These are phyloP conservation scores for Streptopelia turtur DNA, from an alignment of 2,797 vertebrate species.

Conservation along the genomic window DNA sequence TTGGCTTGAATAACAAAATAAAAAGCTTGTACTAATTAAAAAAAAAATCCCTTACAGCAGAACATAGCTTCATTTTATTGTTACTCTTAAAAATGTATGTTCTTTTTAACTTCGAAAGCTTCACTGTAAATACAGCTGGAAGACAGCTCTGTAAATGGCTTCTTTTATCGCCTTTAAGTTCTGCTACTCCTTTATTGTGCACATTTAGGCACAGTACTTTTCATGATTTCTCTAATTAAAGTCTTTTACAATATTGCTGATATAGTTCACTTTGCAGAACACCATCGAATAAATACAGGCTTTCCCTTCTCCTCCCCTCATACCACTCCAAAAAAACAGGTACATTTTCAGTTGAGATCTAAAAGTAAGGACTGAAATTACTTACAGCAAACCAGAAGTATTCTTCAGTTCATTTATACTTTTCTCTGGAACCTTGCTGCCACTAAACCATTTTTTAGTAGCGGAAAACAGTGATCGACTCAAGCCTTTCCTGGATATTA, in stretches of 20 bases:
- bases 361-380: slow-evolving; percentile 18
- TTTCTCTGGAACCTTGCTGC: slow-evolving; percentile 96
- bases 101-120: background rate
- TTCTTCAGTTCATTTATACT: slow-evolving; percentile 92
- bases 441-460: slow-evolving; percentile 98
- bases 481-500: slow-evolving; percentile 96
- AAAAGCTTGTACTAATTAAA: background rate
- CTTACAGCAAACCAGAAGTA: slow-evolving; percentile 93
- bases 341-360: background rate
- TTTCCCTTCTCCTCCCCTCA: background rate
- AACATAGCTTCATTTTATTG: background rate
- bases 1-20: background rate
- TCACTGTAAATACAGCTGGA: background rate
- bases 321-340: background rate
- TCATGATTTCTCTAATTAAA: background rate
- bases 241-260: background rate
- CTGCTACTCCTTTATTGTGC: background rate
- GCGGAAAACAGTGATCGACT: slow-evolving; percentile 96
- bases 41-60: background rate
- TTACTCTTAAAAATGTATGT: fast-evolving
- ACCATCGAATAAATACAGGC: background rate
- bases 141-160: background rate
- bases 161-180: background rate
- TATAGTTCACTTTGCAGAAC: background rate
- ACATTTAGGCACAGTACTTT: background rate